Evolutionary conservation across 2,113 vertebrate species (phyloP).

Genomic region (Myotis davidii): DNA sequence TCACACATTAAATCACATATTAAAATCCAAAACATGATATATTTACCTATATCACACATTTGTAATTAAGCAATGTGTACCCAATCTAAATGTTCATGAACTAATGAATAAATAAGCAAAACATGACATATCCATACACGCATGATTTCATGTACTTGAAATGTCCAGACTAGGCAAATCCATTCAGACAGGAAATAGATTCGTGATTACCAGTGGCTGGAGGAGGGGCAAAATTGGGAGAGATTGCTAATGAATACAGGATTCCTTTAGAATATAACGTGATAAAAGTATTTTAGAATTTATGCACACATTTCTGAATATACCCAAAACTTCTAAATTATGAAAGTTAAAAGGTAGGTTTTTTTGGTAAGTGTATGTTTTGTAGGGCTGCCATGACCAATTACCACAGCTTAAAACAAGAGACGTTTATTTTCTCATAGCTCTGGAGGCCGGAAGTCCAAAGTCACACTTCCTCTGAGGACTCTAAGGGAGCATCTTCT

Average conservation of each 20-base stretch:
- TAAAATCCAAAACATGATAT: background rate
- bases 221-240: background rate
- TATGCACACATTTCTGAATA: background rate
- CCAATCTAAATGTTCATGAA: background rate
- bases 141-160: background rate
- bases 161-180: background rate
- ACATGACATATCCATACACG: background rate
- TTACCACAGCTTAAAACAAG: background rate
- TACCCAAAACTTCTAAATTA: background rate
- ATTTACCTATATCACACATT: background rate
- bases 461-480: background rate
- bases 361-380: background rate
- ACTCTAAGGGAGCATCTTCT: background rate
- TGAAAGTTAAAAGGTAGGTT: background rate
- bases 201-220: background rate
- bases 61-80: background rate
- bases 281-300: background rate
- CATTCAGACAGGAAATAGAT: background rate
- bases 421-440: background rate
- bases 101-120: background rate
- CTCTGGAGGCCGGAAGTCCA: background rate
- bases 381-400: background rate
- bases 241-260: background rate
- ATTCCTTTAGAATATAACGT: no score
- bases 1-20: background rate